Base-by-base conservation (phyloP, 2,113 vertebrate genomes). In the Solea senegalensis region DNA sequence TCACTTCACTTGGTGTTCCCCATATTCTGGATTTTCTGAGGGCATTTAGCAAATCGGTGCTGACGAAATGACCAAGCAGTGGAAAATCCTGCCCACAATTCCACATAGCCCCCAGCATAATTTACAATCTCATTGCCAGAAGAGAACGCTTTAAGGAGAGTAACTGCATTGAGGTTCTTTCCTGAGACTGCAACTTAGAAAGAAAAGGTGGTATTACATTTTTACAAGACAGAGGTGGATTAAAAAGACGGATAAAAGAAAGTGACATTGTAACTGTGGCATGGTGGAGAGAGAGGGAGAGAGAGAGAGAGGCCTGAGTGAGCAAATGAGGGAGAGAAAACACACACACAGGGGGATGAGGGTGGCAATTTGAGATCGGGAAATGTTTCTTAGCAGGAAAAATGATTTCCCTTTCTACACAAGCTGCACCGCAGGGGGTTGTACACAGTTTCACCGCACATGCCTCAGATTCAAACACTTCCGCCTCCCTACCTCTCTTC, bases 351-450 rank as follows among this genome's bases (percentile, higher is more conserved):
- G 5, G 69, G 41, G 59, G 49, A 66, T 5, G 59, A 51, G 34
- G 69, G 54, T 51, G 85, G 72, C 62, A 61, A 15, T 79, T 89
- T 91, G 76, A 78, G 67, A 70, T 70, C 48, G 64, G 85, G 79
- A 26, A 71, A 84, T 70, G 66, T 85, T 84, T 80, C 86, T 80
- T 75, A 74, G 75, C 84, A 79, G 90, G 84, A 84, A 84, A 77
- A 91, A 86, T 57, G 10, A 86, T 89, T 91, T 88, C 80, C 86
- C 65, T 81, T 81, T 87, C 72, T 74, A 77, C 84, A 86, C 73
- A 78, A 83, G 54, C 76, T 72, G 81, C 84, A 88, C 91, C 77
- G 69, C 86, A 58, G 83, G 88, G 88, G 83, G 80, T 80, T 86
- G 87, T 88, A 77, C 84, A 81, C 84, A 72, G 72, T 79, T 80